Conservation (phyloP, 53 echinoderm and acorn worm species). For the Pentamera pediparva region DNA sequence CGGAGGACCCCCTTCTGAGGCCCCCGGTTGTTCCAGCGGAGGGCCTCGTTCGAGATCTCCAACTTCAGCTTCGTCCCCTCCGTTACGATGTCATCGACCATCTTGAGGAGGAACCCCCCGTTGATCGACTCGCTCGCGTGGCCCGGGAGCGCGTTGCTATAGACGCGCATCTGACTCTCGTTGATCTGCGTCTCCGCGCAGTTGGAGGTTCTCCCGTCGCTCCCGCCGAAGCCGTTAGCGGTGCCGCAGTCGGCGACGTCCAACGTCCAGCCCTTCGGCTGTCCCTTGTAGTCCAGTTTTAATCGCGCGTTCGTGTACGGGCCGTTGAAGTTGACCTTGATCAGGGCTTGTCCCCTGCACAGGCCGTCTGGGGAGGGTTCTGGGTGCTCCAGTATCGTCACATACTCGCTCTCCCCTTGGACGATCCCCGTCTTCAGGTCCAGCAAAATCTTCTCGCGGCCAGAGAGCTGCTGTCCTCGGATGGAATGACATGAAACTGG, state of each 20-base stretch:
- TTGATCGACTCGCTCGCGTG: conserved; percentile 69
- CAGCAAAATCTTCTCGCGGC: conserved; percentile 38
- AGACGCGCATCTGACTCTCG: conserved; percentile 77
- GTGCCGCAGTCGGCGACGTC: conserved; percentile 84
- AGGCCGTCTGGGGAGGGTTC: conserved; percentile 41
- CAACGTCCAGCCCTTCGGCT: conserved; percentile 79
- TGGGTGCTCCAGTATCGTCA: conserved; percentile 59
- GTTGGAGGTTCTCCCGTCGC: conserved; percentile 57
- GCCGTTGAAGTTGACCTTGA: conserved; percentile 76
- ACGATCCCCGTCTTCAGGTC: conserved; percentile 75
- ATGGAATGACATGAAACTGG: conserved; percentile 45
- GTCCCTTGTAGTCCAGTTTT: conserved; percentile 64
- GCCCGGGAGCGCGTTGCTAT: conserved; percentile 83
- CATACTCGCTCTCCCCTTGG: conserved; percentile 56
- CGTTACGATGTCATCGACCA: conserved; percentile 79
- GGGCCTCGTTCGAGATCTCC: conserved; percentile 71
- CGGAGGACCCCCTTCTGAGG: conserved; percentile 46
- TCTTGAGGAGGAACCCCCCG: conserved; percentile 74
- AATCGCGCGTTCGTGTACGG: conserved; percentile 72
- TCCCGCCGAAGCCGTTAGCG: conserved; percentile 91
- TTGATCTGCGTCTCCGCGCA: conserved; percentile 91
- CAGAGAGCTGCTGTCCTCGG: conserved; percentile 35
- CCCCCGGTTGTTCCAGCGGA: conserved; percentile 83
- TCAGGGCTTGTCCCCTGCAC: conserved; percentile 78
- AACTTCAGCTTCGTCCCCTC: conserved; percentile 59